Conservation (phyloP, 2,113 vertebrate species). For the Ictalurus punctatus region DNA sequence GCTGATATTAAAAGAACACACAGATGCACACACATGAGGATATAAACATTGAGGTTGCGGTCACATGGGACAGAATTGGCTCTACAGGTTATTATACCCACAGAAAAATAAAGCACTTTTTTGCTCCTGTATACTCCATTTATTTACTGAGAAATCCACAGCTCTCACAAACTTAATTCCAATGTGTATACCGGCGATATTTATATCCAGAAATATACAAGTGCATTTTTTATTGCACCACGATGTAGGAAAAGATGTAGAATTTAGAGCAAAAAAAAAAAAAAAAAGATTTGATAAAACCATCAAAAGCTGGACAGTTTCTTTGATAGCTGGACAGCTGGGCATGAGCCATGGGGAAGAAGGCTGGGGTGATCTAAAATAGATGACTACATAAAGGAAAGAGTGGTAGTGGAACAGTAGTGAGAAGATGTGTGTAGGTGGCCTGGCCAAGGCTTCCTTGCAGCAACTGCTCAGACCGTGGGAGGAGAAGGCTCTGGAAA, state of each 20-base stretch:
- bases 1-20: neutral
- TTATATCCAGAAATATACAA: conserved; percentile 1
- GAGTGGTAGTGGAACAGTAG: conserved; percentile 49
- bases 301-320: conserved; percentile 37
- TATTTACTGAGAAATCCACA: conserved; percentile 56
- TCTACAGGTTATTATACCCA: conserved; percentile 68
- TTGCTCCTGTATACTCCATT: conserved; percentile 64
- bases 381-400: conserved; percentile 50
- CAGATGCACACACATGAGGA: neutral
- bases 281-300: conserved; percentile 1
- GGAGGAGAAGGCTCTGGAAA: conserved; percentile 73
- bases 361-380: conserved; percentile 25
- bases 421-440: conserved; percentile 60
- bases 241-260: neutral
- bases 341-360: conserved; percentile 31
- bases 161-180: neutral
- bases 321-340: conserved; percentile 39
- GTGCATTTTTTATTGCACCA: conserved; percentile 4
- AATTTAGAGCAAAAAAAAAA: neutral
- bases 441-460: conserved; percentile 64
- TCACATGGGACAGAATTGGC: conserved; percentile 59
- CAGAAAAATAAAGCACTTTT: conserved; percentile 69
- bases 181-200: neutral
- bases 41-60: conserved; percentile 40
- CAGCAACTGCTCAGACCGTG: conserved; percentile 64